Evolutionary conservation across 2,888 invertebrate species (phyloP).

Genomic region (Gibbula magus): DNA sequence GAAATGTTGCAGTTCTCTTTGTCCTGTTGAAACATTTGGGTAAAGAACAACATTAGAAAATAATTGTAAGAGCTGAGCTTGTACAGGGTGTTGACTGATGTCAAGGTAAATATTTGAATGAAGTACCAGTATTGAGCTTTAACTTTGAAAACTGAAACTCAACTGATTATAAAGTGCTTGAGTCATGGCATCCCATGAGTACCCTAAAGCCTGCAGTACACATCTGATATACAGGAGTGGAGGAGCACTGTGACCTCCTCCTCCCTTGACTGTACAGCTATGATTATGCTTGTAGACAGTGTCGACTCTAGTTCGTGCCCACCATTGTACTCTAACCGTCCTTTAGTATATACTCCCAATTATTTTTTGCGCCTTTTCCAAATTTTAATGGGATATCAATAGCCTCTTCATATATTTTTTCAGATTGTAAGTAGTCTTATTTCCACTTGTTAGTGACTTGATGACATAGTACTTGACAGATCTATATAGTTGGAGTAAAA

Average conservation of each 20-base stretch:
- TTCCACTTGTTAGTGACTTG: neutral
- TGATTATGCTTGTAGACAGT: neutral
- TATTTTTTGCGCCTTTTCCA: conserved; percentile 12
- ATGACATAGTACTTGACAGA: neutral
- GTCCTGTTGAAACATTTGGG: no score
- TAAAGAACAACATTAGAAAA: no score
- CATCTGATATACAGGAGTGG: no score
- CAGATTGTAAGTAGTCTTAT: neutral
- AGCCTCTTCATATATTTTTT: conserved; percentile 8
- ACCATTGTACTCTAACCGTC: conserved; percentile 10
- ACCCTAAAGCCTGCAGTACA: no score
- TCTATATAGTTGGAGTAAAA: neutral
- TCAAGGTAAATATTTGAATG: no score
- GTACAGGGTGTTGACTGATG: no score
- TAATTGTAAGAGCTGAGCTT: no score
- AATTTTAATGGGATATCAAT: neutral
- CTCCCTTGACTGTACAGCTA: neutral
- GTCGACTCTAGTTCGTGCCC: neutral
- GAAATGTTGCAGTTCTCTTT: neutral
- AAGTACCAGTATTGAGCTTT: no score
- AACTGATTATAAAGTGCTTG: no score
- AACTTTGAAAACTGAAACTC: no score
- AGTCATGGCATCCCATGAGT: no score
- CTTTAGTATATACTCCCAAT: conserved; percentile 8
- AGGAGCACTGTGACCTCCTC: neutral